These are phyloP conservation scores for Heterodera filipjevi DNA, from an alignment of 2,888 invertebrate genomes.

Conservation along the genomic window DNA sequence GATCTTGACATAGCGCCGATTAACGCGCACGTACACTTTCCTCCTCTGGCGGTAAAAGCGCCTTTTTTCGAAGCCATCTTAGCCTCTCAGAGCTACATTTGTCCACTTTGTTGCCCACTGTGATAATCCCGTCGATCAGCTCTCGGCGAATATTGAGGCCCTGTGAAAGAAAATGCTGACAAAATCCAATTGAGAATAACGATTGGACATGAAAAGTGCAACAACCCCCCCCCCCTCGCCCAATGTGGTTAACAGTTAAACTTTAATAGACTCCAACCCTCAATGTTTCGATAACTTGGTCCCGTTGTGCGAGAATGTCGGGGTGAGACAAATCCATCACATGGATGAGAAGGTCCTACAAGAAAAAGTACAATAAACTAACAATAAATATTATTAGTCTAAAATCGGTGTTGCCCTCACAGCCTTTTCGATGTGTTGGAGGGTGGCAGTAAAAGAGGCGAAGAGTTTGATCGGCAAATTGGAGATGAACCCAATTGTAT, in stretches of 20 bases:
- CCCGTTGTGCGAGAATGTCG: constrained; percentile 74
- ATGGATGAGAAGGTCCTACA: constrained; percentile 79
- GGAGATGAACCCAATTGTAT: constrained; percentile 86
- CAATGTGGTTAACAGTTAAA: too few relatives aligned
- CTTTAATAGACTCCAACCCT: not conserved
- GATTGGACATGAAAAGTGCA: too few relatives aligned
- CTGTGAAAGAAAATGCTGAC: constrained; percentile 23
- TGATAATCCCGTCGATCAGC: constrained; percentile 47
- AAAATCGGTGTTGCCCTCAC: too few relatives aligned
- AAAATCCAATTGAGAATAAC: not conserved
- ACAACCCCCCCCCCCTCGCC: too few relatives aligned
- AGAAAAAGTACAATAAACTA: not conserved
- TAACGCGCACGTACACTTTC: too few relatives aligned
- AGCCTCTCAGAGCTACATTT: constrained; percentile 22
- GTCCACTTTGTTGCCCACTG: constrained; percentile 53
- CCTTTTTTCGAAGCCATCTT: constrained; percentile 32
- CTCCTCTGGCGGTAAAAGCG: constrained; percentile 9
- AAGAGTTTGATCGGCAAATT: constrained; percentile 80
- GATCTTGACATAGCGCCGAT: too few relatives aligned
- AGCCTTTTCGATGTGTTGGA: constrained; percentile 79
- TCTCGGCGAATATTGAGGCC: constrained; percentile 50
- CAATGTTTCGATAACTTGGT: constrained; percentile 76
- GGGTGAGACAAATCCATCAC: constrained; percentile 80
- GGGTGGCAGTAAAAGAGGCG: constrained; percentile 79
- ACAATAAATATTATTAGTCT: not conserved